Base-by-base conservation (phyloP, 2,888 invertebrate genomes). In the Torymus texanus region DNA sequence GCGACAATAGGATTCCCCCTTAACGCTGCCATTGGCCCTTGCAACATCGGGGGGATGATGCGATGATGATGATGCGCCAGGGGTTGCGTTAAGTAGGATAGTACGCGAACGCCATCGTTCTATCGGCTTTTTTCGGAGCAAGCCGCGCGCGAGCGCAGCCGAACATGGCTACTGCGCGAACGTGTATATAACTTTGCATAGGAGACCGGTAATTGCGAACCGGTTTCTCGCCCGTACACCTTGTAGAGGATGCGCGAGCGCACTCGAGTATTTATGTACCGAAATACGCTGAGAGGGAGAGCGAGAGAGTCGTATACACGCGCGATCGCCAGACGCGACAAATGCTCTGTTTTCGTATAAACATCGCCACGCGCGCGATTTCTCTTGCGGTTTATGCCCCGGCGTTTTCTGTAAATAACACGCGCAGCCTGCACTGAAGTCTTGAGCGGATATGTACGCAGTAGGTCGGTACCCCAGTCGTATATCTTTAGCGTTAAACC, bases 1-100 rank as follows among this genome's bases (percentile, higher is more conserved):
- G 82, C 85, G 85, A 89, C 89, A 89, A 89, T 89, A 86, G 88
- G 88, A 86, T 87, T 86, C 88, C 86, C 88, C 86, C 84, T 53
- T 82, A 77, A 82, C 84, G 83, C 84, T 87, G 82, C 86, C 84
- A 90, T 89, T 90, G 90, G 90, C 62, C 59, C 41, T 13, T 29
- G 59, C 83, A 21, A 21, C 16, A 10, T 12, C 29, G 11, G 50
- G 63, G 63, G 63, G 41, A 16, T 29, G 29, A 29, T 14, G 14
- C 11, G 62, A 24, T 29, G 62, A 62, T 41, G 41, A 41, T 41
- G 41, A 41, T 41, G 41, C 41, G 41, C 41, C 41, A 41, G 41
- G 41, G 41, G 41, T 41, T 41, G 41, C 41, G 41, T 41, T 41
- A 41, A 41, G 41, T 41, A 41, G 41, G 41, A 41, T 41, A 41